These are phyloP conservation scores for Ellobium chinense DNA, from an alignment of 2,888 invertebrate species.

Conservation along the genomic window DNA sequence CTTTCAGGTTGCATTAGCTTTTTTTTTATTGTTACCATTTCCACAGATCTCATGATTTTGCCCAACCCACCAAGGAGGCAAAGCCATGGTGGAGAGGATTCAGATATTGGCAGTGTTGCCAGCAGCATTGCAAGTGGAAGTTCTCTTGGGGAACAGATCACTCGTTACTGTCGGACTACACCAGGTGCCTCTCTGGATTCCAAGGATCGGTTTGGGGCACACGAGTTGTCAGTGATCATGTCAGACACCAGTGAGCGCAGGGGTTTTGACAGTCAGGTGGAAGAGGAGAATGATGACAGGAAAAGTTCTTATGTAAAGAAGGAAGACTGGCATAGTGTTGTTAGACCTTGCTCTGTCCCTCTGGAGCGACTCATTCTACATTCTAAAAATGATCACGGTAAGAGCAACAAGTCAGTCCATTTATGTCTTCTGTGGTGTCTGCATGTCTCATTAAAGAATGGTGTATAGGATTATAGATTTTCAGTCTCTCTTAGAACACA, in stretches of 20 bases:
- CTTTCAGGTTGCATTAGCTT: too few species aligned
- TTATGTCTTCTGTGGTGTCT: too few species aligned
- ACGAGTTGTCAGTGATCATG: constrained; percentile 38
- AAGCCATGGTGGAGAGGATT: constrained; percentile 12
- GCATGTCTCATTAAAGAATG: too few species aligned
- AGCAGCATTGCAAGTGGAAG: constrained; percentile 46
- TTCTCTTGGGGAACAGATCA: constrained; percentile 50
- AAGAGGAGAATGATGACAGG: constrained; percentile 1
- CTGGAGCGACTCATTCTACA: background rate
- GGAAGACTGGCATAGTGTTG: background rate
- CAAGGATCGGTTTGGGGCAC: background rate
- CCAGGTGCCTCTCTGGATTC: constrained; percentile 34
- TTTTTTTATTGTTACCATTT: too few species aligned
- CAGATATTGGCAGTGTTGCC: constrained; percentile 44
- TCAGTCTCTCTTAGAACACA: too few species aligned
- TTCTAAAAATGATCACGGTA: background rate
- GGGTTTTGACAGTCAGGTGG: background rate
- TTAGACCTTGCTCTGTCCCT: constrained; percentile 16
- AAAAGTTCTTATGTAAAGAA: background rate
- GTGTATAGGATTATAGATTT: too few species aligned
- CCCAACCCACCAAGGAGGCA: background rate
- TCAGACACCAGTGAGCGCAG: constrained; percentile 33
- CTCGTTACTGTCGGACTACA: constrained; percentile 26
- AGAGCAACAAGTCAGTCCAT: too few species aligned
- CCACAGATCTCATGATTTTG: background rate